A percentile compares a stretch with the other conserved stretches of the same genome.
Evolutionary conservation across 2,888 invertebrate species (phyloP).

Genomic region (Watsonalla binaria): DNA sequence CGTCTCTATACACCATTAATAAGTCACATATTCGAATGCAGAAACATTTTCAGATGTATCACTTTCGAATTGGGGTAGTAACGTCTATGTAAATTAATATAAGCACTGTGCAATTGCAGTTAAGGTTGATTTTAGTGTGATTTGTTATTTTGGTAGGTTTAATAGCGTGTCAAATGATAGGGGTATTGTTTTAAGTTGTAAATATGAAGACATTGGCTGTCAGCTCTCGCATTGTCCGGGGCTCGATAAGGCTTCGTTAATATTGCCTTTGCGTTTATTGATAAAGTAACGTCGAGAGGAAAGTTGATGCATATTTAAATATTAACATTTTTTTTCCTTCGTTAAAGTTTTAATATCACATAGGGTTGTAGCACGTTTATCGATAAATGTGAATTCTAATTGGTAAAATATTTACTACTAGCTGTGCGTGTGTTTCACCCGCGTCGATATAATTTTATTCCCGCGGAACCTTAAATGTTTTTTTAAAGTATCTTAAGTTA

Average conservation of each 20-base stretch:
- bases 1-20: background rate
- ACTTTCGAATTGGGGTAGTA: constrained; percentile 21
- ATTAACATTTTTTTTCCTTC: background rate
- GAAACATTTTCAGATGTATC: constrained; percentile 2
- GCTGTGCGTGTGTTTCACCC: too few species aligned
- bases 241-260: constrained; percentile 53
- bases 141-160: constrained; percentile 27
- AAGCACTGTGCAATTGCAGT: constrained; percentile 15
- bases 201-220: constrained; percentile 72
- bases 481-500: too few species aligned
- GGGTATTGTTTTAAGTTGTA: constrained; percentile 63
- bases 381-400: too few species aligned
- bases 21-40: background rate
- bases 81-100: constrained; percentile 21
- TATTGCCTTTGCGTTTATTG: constrained; percentile 35
- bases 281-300: constrained; percentile 41
- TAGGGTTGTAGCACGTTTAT: too few species aligned
- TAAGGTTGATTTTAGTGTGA: constrained; percentile 18
- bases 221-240: constrained; percentile 51
- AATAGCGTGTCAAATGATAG: constrained; percentile 63
- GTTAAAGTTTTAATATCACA: background rate
- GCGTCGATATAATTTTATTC: too few species aligned
- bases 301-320: constrained; percentile 5
- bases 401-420: too few species aligned
- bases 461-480: too few species aligned